Evolutionary conservation across 2,113 vertebrate genomes (phyloP), one percentile per base, ranked within the genome.

Genomic region (Cephalopterus ornatus): DNA sequence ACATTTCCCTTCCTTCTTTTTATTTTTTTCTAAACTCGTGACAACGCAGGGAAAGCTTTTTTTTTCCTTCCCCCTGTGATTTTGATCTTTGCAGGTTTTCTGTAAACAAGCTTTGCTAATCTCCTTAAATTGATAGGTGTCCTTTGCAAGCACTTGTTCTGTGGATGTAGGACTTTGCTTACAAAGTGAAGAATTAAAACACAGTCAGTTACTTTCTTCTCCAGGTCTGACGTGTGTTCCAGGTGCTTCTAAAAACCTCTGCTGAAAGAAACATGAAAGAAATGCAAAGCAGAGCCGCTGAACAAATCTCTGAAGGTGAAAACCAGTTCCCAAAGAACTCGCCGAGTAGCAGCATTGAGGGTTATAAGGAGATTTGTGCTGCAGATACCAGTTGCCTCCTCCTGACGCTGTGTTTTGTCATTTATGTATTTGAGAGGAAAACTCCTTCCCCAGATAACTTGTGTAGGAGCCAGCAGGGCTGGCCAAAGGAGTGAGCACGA

Each of bases 71-170:
- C 26, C 49, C 50, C 46, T 61, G 2, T 37, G 65, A 78, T 94
- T 95, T 94, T 93, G 79, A 93, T 96, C 93, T 95, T 81, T 72
- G 70, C 65, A 68, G 44, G 61, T 88, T 96, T 90, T 67, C 90
- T 91, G 76, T 91, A 86, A 95, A 84, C 83, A 95, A 89, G 91
- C 52, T 90, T 46, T 95, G 92, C 93, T 91, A 95, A 94, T 92
- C 83, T 95, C 68, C 65, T 65, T 72, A 24, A 94, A 93, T 91
- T 86, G 93, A 81, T 91, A 86, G 76, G 39, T 92, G 93, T 89
- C 95, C 83, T 94, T 86, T 91, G 92, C 63, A 24, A 67, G 89
- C 65, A 32, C 16, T 23, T 59, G 28, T 83, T 71, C 6, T 71
- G 20, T 71, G 52, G 50, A 93, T 89, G 65, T 75, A 32, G 93